Evolutionary conservation across 1,140 invertebrate genomes (phyloP).

Genomic region (Yoshiicerus persimilis): DNA sequence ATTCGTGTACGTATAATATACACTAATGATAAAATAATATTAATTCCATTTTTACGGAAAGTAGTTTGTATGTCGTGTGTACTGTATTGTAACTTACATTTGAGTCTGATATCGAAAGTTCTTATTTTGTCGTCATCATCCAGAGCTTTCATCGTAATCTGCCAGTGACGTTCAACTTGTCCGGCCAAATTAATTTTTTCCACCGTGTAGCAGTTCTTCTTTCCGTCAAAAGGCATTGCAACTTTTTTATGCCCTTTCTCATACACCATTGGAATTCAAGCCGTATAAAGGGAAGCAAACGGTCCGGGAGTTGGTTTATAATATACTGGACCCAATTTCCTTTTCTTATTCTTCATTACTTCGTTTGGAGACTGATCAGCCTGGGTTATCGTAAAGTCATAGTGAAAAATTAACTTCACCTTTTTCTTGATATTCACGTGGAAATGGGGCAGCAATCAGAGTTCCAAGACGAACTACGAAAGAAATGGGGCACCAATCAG

Average conservation of each 20-base stretch:
- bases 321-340: too few species aligned
- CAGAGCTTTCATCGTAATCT: background rate
- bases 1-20: too few species aligned
- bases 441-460: too few species aligned
- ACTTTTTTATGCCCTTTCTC: background rate
- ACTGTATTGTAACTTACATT: too few species aligned
- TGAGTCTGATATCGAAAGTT: background rate
- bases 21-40: too few species aligned
- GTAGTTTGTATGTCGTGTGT: too few species aligned
- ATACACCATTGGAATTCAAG: background rate
- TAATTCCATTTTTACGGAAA: too few species aligned
- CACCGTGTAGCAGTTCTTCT: background rate
- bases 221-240: constrained; percentile 7
- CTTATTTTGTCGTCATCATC: background rate
- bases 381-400: background rate
- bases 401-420: background rate
- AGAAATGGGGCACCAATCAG: too few species aligned
- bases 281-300: background rate
- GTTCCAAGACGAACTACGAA: too few species aligned
- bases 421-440: background rate
- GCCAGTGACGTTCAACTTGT: background rate
- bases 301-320: background rate
- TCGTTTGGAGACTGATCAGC: background rate
- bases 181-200: background rate
- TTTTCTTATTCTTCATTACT: background rate